Evolutionary conservation across 2,113 vertebrate genomes (phyloP).

Genomic region (Paramisgurnus dabryanus): DNA sequence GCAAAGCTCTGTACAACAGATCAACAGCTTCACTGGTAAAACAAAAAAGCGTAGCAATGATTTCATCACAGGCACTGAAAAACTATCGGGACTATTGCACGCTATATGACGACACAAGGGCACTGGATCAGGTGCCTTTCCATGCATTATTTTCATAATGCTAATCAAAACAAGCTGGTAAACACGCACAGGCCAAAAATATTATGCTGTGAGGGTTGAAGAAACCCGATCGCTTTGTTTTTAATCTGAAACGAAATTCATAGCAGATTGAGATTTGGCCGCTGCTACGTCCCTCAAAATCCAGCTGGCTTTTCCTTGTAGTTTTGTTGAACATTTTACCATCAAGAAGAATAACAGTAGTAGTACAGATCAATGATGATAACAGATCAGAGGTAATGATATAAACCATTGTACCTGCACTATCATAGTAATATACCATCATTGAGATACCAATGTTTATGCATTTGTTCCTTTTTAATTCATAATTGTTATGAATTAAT

Average conservation of each 20-base stretch:
- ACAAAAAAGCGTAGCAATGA: slow-evolving; percentile 71
- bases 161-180: slow-evolving; percentile 18
- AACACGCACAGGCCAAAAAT: not conserved
- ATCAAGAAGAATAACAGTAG: too few species aligned
- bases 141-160: not conserved
- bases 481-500: too few species aligned
- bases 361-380: too few species aligned
- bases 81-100: not conserved
- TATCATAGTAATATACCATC: too few species aligned
- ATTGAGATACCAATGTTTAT: too few species aligned
- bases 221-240: slow-evolving; percentile 8
- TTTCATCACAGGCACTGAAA: not conserved
- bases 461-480: too few species aligned
- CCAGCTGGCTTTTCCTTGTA: not conserved
- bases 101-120: slow-evolving; percentile 8
- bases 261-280: slow-evolving; percentile 16
- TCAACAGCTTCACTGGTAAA: slow-evolving; percentile 57
- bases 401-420: too few species aligned
- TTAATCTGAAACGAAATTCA: not conserved
- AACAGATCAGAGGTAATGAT: too few species aligned
- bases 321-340: not conserved
- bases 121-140: slow-evolving; percentile 24
- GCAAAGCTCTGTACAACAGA: slow-evolving; percentile 63
- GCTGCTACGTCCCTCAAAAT: not conserved
- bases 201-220: not conserved